Conservation (phyloP, 2,113 vertebrate genomes). For the Mystacornis crossleyi region DNA sequence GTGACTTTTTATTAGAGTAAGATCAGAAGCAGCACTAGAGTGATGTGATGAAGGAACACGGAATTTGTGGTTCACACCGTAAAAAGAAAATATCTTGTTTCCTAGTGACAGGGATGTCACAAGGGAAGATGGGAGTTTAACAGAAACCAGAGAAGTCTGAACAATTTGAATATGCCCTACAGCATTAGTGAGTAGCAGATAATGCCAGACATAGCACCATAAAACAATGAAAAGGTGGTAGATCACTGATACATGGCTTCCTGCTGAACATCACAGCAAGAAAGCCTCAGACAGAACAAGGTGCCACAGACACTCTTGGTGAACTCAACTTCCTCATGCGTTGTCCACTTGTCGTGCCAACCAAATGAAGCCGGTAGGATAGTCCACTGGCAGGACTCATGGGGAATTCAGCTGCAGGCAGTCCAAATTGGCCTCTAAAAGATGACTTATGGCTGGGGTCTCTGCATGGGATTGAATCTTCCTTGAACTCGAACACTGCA, state of each 20-base stretch:
- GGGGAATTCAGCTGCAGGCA: background rate
- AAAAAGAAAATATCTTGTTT: background rate
- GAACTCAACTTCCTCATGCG: background rate
- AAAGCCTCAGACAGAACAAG: background rate
- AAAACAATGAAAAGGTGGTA: background rate
- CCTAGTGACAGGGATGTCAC: background rate
- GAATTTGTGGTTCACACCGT: background rate
- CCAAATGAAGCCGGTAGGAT: background rate
- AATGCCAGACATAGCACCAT: background rate
- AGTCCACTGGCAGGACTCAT: background rate
- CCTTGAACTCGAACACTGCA: background rate
- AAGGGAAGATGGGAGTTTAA: background rate
- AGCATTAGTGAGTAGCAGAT: background rate
- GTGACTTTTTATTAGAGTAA: background rate
- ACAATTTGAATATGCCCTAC: background rate
- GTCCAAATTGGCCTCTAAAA: background rate
- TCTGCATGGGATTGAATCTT: background rate
- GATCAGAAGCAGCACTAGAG: background rate
- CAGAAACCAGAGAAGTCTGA: background rate
- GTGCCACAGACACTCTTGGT: background rate
- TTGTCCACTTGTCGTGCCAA: accelerated
- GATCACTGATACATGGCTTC: background rate
- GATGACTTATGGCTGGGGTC: background rate
- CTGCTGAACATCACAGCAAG: background rate
- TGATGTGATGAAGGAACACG: background rate